Evolutionary conservation across 1,140 invertebrate genomes (phyloP), one percentile per base, ranked within the genome.

Genomic region (Bombus turneri): DNA sequence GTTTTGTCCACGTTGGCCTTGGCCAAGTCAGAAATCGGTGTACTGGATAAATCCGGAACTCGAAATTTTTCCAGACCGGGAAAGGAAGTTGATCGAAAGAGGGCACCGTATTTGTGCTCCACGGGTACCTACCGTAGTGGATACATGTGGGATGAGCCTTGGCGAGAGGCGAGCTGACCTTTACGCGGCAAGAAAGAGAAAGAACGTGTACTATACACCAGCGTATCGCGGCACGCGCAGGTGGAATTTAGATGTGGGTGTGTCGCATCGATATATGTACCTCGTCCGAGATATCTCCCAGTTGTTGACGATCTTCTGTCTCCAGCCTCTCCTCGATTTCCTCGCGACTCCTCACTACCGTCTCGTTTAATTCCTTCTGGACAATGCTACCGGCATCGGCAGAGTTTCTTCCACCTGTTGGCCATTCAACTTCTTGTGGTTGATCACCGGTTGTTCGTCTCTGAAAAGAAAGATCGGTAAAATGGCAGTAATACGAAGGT

Each of bases 201-300:
- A 64, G 80, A 84, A 87, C 80, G 75, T 34, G 79, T 39, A 18
- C 62, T 96, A 69, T 34, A 22, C 2, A 37, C 34, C 69, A 31
- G 31, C 41, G 64, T 66, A 34, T 75, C 64, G 72, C 64, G 86
- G 82, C 88, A 89, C 80, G 86, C 86, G 78, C 90, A 91, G 88
- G 87, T 91, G 87, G 89, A 91, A 90, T 90, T 90, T 41, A 90
- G 81, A 34, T 81, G 86, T 81, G 83, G 77, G 83, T 86, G 86
- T 86, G 83, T 88, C 89, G 59, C 83, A 68, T 77, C 77, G 39
- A 79, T 86, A 87, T 92, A 98, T 22, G 6, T 62, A 62, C 98
- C 95, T 98, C 97, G 93, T 98, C 98, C 31, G 97, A 97, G 88
- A 98, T 97, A 91, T 98, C 97, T 28, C 98, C 98, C 71, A 97